Evolutionary conservation across 2,888 invertebrate species (phyloP), one percentile per base, ranked within the genome.

Genomic region (Dione vanillae): DNA sequence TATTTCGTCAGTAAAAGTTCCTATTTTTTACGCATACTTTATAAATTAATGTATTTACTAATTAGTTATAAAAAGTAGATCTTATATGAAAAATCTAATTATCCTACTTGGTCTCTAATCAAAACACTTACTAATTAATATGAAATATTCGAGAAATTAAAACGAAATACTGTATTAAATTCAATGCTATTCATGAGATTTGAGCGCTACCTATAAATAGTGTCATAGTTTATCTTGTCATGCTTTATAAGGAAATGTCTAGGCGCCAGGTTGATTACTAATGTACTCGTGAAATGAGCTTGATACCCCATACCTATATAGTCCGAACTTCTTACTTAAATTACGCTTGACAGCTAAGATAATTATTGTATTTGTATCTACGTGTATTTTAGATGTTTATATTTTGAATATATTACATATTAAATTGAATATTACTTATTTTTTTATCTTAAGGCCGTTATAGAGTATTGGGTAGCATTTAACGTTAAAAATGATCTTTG

Each of bases 221-320:
- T 56, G 52, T 61, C 59, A 72, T 65, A 54, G 51, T 65, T 72
- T 72, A 65, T 65, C 72, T 74, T 72, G 72, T 70, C 70, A 65
- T 14, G 27, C 74, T 69, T 41, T 72, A 66, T 72, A 74, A 51
- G 70, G 72, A 65, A 40, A 27, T 49, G 56, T 61, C 70, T 68
- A 73, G 67, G 65, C 67, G 70, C 73, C 70, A 37, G 43, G 35
- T 65, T 69, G 56, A 37, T 59, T 65, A 70, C 52, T 43, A 54
- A 54, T 51, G 52, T 52, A 54, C 52, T 45, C 45, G 37, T 52
- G 37, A 51, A 64, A 64, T 49, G 19, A 43, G 41, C 52, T 62
- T 62, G 67, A 59, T 70, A 68, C 40, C 47, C 62, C 65, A 59
- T 70, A 68, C 40, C 47, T 65, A 2, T 16, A 49, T 49, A 51